phyloP scores from a whole-genome alignment of 1,140 invertebrate species.

The Drosophila tropicalis region DNA sequence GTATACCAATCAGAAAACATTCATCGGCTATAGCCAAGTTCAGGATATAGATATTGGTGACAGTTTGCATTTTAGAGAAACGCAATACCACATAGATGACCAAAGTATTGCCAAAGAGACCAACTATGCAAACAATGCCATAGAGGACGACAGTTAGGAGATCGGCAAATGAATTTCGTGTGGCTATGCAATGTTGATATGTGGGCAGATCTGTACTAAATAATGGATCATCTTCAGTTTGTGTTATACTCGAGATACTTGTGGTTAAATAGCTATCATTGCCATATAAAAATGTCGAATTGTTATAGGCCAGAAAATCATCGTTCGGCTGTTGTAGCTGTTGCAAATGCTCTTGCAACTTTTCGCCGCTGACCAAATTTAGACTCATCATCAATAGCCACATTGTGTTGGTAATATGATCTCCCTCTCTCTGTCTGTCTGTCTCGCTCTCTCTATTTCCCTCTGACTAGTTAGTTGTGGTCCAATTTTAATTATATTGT shows the following conservation, averaged over 20 bases:
- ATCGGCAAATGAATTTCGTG: constrained; percentile 84
- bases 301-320: constrained; percentile 40
- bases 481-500: constrained; percentile 35
- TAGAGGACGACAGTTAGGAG: constrained; percentile 86
- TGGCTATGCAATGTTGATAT: constrained; percentile 78
- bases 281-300: constrained; percentile 3
- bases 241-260: constrained; percentile 21
- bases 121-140: constrained; percentile 93
- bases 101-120: constrained; percentile 95
- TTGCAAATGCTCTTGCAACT: constrained; percentile 12
- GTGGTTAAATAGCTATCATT: constrained; percentile 9
- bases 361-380: constrained; percentile 36
- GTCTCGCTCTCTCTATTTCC: neutral
- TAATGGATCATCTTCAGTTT: constrained; percentile 36
- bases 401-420: constrained; percentile 35
- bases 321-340: constrained; percentile 26
- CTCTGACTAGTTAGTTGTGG: neutral
- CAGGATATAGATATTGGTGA: constrained; percentile 98
- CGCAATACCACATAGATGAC: constrained; percentile 97
- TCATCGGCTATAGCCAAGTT: constrained; percentile 98
- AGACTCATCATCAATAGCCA: constrained; percentile 51
- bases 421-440: neutral
- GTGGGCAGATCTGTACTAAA: constrained; percentile 61
- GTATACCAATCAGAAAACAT: constrained; percentile 96
- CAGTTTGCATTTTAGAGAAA: constrained; percentile 98